Base-by-base conservation (phyloP, 2,888 invertebrate genomes). In the Caradrina kadenii region DNA sequence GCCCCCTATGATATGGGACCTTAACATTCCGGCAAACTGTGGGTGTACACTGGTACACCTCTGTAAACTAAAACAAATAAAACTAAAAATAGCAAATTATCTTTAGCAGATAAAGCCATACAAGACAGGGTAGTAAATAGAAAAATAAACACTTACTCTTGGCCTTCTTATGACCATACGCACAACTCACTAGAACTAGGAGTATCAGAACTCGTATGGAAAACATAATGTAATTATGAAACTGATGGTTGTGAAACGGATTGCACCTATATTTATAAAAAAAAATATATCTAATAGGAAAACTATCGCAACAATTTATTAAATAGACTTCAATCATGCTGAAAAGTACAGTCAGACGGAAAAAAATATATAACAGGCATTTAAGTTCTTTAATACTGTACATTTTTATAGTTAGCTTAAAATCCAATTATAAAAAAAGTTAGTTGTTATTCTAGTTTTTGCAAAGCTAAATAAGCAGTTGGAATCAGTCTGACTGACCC, bases 141-240 rank as follows among this genome's bases (percentile, higher is more conserved):
- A 39, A 17, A 10, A 52, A 39, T 6, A 17, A 55, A 11, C 8
- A 80, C 79, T 76, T 58, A 79, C 80, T 48, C 53, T 61, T 63
- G 8, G 15, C 21, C 1, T 61, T 64, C 11, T 59, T 62, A 52
- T 8, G 45, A 15, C 66, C 55, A 39, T 54, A 60, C 1, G n/a
- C 55, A 22, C 59, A 53, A 49, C 56, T 63, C 7, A 64, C 2
- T 15, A 79, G 21, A 21, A 73, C 22, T 6, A 81, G 10, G 1
- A 79, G 31, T 35, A 79, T 15, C n/a, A 82, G 0, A 26, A 59
- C 48, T 8, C 64, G 52, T 53, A 59, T 31, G 4, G 58, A 58
- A 52, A 54, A 52, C 80, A 81, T 81, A 21, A 17, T 54, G 63
- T 2, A 39, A n/a, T 39, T 35, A 17, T 42, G 2, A 15, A 11